Conservation (phyloP, 37 sponge, comb jelly and placozoan genomes). For the Cladorhizidae sp. region DNA sequence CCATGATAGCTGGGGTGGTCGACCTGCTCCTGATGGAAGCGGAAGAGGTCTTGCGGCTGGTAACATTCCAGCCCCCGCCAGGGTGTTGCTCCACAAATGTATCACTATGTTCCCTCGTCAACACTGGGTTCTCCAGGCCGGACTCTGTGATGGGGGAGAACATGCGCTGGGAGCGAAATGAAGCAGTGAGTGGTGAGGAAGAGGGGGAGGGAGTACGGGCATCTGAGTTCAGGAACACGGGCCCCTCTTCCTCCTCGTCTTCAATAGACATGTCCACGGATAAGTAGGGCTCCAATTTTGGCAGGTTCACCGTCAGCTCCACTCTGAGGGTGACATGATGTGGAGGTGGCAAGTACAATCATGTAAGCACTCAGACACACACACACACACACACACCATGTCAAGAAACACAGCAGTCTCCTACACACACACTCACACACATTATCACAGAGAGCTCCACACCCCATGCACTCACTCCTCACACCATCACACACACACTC, state of each 20-base stretch:
- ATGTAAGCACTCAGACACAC: not conserved
- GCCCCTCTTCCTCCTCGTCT: slow-evolving; percentile 10
- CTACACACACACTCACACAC: too few relatives aligned
- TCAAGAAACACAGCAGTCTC: not conserved
- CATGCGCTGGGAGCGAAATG: not conserved
- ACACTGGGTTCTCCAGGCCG: not conserved
- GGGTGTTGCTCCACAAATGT: not conserved
- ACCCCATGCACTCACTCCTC: too few relatives aligned
- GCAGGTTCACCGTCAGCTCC: slow-evolving; percentile 66
- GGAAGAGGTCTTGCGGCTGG: too few relatives aligned
- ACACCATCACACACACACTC: not conserved
- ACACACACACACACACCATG: not conserved
- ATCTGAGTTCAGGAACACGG: not conserved
- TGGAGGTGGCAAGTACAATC: not conserved
- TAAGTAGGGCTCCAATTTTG: slow-evolving; percentile 64
- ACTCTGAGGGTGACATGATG: slow-evolving; percentile 25
- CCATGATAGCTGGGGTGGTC: not conserved
- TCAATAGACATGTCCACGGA: not conserved
- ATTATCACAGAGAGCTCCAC: too few relatives aligned
- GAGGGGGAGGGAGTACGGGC: slow-evolving; percentile 4
- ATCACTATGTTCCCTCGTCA: too few relatives aligned
- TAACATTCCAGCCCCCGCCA: not conserved
- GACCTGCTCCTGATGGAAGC: not conserved
- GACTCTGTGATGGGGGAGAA: slow-evolving; percentile 23
- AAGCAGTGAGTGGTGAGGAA: not conserved